Evolutionary conservation across 2,797 vertebrate species (phyloP).

Genomic region (Eutrigla gurnardus): DNA sequence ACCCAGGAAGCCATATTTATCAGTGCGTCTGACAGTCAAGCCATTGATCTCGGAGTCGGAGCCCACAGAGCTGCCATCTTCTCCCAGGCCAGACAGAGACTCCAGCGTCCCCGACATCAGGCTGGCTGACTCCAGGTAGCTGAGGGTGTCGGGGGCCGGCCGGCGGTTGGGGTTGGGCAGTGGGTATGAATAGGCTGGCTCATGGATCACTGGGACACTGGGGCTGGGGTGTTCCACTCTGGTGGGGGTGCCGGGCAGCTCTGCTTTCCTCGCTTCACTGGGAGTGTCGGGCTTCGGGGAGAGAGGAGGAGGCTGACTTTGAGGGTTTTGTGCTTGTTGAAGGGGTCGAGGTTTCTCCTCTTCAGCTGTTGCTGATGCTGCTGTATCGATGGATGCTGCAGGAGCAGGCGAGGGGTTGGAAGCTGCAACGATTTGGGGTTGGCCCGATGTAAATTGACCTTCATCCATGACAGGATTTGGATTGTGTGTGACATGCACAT

Average conservation of each 20-base stretch:
- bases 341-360: conserved; percentile 51
- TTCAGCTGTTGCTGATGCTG: conserved; percentile 26
- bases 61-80: conserved; percentile 91
- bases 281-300: conserved; percentile 53
- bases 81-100: conserved; percentile 87
- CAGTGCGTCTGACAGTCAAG: conserved; percentile 85
- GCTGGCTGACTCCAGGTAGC: conserved; percentile 92
- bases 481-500: conserved; percentile 70
- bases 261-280: conserved; percentile 37
- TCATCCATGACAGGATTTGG: conserved; percentile 60
- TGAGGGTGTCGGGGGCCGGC: conserved; percentile 87
- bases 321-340: conserved; percentile 59
- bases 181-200: conserved; percentile 58
- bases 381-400: background rate
- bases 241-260: conserved; percentile 57
- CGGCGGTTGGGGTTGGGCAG: conserved; percentile 50
- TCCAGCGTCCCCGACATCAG: conserved; percentile 93
- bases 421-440: conserved; percentile 56
- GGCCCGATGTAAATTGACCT: conserved; percentile 11
- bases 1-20: conserved; percentile 94
- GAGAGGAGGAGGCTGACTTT: conserved; percentile 36
- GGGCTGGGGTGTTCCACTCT: conserved; percentile 63
- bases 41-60: conserved; percentile 94
- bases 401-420: conserved; percentile 43
- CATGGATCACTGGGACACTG: conserved; percentile 78